phyloP scores from a whole-genome alignment of 2,888 invertebrate genomes.

The Zeuzera pyrina region DNA sequence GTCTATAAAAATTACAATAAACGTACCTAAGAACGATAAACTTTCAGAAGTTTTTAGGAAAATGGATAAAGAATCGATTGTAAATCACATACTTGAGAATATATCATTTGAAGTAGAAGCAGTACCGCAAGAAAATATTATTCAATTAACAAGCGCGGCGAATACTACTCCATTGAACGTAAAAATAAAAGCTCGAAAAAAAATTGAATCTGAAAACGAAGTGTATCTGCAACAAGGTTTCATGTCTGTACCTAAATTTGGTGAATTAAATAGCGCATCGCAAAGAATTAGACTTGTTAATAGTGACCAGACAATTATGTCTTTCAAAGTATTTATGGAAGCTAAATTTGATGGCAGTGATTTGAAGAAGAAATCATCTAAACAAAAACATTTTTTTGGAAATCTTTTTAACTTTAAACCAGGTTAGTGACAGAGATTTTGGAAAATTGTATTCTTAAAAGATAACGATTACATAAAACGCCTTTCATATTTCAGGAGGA shows the following conservation, averaged over 20 bases:
- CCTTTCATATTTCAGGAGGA: constrained; percentile 35
- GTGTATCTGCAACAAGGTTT: constrained; percentile 19
- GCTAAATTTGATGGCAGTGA: constrained; percentile 19
- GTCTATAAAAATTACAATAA: not conserved
- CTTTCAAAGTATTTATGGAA: constrained; percentile 49
- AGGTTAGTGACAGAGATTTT: constrained; percentile 18
- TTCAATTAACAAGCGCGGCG: constrained; percentile 17
- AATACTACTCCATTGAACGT: constrained; percentile 39
- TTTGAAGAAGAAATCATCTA: constrained; percentile 23
- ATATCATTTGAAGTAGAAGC: constrained; percentile 49
- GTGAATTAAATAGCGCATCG: constrained; percentile 13
- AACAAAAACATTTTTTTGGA: constrained; percentile 30
- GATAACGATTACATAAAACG: not conserved
- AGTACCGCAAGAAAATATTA: constrained; percentile 27
- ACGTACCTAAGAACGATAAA: not conserved
- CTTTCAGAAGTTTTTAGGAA: not conserved
- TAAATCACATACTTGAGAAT: constrained; percentile 33
- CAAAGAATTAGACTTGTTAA: constrained; percentile 36
- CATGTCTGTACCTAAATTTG: constrained; percentile 29
- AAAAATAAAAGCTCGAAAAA: constrained; percentile 47
- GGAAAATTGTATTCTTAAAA: not conserved
- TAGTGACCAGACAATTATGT: constrained; percentile 56
- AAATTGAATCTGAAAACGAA: constrained; percentile 19
- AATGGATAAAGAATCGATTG: constrained; percentile 26
- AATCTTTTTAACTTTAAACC: constrained; percentile 26